phyloP scores from a whole-genome alignment of 2,797 vertebrate genomes.

The Acanthornis magna region DNA sequence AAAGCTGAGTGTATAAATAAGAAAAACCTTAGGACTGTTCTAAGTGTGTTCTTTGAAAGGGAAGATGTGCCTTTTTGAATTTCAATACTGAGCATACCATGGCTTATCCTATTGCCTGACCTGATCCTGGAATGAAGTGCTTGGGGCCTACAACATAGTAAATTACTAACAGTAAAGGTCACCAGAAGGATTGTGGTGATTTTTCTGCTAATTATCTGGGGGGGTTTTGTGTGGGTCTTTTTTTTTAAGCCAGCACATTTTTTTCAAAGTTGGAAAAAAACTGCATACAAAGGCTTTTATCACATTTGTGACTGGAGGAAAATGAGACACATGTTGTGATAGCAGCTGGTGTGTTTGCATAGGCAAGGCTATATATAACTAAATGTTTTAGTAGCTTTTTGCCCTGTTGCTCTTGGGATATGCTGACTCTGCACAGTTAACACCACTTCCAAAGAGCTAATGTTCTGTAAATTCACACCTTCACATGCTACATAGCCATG shows the following conservation, averaged over 20 bases:
- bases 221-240: accelerated
- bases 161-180: background rate
- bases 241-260: background rate
- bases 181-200: background rate
- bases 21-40: background rate
- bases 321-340: background rate
- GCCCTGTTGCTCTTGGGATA: background rate
- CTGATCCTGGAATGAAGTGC: background rate
- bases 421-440: background rate
- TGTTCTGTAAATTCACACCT: background rate
- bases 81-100: background rate
- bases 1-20: background rate
- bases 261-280: background rate
- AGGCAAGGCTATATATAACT: background rate
- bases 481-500: background rate
- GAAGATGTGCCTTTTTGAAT: background rate
- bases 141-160: background rate
- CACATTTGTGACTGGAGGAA: background rate
- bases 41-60: background rate
- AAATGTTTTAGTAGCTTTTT: background rate
- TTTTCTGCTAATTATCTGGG: background rate
- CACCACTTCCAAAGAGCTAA: background rate
- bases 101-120: background rate
- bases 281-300: background rate
- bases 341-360: background rate